phyloP scores from a whole-genome alignment of 2,113 vertebrate species.

The Dipodomys merriami region DNA sequence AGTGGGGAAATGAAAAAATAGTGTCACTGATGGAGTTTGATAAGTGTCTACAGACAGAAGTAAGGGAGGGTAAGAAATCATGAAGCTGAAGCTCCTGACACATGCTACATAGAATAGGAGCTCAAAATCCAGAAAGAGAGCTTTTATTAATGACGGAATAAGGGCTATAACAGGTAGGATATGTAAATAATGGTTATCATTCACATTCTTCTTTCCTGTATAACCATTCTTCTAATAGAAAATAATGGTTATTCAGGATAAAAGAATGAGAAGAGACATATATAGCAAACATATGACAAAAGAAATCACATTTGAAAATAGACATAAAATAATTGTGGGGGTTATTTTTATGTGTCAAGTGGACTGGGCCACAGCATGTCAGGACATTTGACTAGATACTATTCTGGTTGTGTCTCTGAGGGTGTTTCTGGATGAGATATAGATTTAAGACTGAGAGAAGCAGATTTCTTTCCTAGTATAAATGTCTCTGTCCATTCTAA shows the following conservation, averaged over 20 bases:
- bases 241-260: neutral
- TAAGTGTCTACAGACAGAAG: neutral
- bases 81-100: neutral
- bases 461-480: neutral
- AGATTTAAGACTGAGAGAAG: neutral
- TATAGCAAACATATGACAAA: neutral
- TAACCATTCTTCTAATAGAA: neutral
- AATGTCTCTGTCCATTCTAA: neutral
- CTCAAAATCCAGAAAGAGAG: neutral
- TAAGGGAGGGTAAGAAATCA: neutral
- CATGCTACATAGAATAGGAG: neutral
- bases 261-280: neutral
- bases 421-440: neutral
- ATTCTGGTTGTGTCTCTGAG: neutral
- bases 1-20: neutral
- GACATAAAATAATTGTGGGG: neutral
- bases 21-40: neutral
- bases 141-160: no score
- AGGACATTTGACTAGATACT: neutral
- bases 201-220: no score
- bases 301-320: slow-evolving; percentile 23
- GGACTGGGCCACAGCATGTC: neutral
- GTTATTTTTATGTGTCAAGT: neutral
- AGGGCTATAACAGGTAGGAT: no score
- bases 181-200: no score